A percentile compares a stretch with the other conserved stretches of the same genome.
phyloP scores from a whole-genome alignment of 2,113 vertebrate species.

The human region GRCh38 chr15:92483001-92483500 shows the following conservation, averaged over 20 bases:
- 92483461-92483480: no score
- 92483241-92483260: not conserved
- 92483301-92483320: no score
- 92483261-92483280: no score
- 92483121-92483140: not conserved
- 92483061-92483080: not conserved
- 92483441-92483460: no score
- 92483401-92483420: no score
- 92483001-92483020: not conserved
- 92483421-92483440: no score
- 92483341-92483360: no score
- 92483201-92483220: not conserved
- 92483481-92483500: no score
- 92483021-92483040: not conserved
- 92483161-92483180: not conserved
- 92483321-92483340: no score
- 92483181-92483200: not conserved
- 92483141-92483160: not conserved
- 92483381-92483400: no score
- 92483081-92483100: not conserved
- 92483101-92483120: not conserved
- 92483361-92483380: no score
- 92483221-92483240: not conserved
- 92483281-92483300: no score
- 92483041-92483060: not conserved